Evolutionary conservation across 2,113 vertebrate species (phyloP).

Genomic region (Apodemus speciosus): DNA sequence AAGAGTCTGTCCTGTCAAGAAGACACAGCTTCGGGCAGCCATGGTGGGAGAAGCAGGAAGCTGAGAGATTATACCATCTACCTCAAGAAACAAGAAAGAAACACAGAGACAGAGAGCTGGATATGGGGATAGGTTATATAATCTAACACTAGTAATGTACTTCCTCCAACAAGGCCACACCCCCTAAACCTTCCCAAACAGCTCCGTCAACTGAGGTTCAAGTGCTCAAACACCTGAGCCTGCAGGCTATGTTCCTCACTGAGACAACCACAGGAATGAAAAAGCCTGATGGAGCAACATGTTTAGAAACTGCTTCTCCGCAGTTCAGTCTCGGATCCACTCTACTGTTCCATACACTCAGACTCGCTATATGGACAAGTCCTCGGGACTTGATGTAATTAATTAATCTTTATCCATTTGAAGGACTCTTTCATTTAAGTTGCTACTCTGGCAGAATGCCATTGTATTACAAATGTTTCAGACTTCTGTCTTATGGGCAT

Average conservation of each 20-base stretch:
- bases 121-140: neutral
- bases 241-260: neutral
- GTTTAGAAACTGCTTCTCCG: neutral
- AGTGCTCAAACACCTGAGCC: neutral
- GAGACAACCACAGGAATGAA: neutral
- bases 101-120: neutral
- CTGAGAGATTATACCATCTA: neutral
- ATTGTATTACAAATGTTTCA: slow-evolving; percentile 31
- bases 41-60: neutral
- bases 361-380: neutral
- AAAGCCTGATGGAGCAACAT: neutral
- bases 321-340: neutral
- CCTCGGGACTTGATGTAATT: neutral
- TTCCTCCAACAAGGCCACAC: neutral
- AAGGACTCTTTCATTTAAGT: slow-evolving; percentile 27
- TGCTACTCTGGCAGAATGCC: neutral
- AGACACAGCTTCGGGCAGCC: neutral
- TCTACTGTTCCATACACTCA: neutral
- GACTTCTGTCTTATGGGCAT: neutral
- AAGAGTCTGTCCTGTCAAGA: neutral
- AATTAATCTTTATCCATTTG: neutral
- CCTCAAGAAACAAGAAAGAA: neutral
- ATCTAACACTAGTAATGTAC: neutral
- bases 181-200: neutral
- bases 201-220: neutral